phyloP scores from a whole-genome alignment of 1,140 invertebrate species.

The Pseudomyrmex gracilis region DNA sequence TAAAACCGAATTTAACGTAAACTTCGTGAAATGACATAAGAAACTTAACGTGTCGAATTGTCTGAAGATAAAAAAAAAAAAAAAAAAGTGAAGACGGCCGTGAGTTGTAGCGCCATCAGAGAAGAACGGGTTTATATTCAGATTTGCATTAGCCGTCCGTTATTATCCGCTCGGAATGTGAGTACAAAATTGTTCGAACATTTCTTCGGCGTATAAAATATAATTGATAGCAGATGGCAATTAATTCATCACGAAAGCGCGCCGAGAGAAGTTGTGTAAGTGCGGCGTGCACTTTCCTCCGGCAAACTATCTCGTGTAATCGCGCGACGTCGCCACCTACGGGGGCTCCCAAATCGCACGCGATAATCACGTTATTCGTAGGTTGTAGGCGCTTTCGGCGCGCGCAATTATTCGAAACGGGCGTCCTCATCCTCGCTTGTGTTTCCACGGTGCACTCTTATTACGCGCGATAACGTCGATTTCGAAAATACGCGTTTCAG shows the following conservation, averaged over 20 bases:
- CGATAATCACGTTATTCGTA: constrained; percentile 33
- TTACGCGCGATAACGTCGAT: constrained; percentile 55
- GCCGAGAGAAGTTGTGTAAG: background rate
- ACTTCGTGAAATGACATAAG: no score
- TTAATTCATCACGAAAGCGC: background rate
- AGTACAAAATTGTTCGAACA: background rate
- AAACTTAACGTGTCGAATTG: no score
- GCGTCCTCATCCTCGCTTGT: constrained; percentile 18
- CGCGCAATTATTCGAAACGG: constrained; percentile 41
- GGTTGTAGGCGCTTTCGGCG: constrained; percentile 23
- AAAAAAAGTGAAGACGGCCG: no score
- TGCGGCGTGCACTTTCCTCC: background rate
- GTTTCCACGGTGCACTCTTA: constrained; percentile 47
- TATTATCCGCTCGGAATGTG: no score
- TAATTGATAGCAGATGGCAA: background rate
- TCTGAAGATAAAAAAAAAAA: no score
- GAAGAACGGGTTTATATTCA: no score
- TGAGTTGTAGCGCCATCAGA: no score
- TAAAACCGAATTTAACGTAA: no score
- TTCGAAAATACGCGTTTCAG: constrained; percentile 18
- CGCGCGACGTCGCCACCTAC: constrained; percentile 33
- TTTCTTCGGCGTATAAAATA: background rate
- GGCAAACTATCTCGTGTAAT: constrained; percentile 24
- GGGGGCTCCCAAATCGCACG: constrained; percentile 38
- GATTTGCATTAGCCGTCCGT: no score